Percentiles rank a stretch among this genome's conserved stretches.
Conservation (phyloP, 37 sponge, comb jelly and placozoan genomes). For the Aphrocallistes beatrix region DNA sequence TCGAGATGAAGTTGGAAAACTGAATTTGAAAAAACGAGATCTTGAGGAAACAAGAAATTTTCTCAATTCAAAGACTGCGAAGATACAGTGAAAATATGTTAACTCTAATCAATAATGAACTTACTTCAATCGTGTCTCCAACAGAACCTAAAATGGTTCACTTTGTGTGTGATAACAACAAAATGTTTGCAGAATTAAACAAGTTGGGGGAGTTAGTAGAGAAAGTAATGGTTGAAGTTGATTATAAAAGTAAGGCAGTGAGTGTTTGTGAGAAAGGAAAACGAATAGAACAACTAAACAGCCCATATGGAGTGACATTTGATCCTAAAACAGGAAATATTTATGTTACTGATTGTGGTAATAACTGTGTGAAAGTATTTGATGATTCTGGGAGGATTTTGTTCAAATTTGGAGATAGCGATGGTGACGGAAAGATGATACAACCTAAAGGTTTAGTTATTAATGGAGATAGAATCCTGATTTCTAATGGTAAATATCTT, state of each 20-base stretch:
- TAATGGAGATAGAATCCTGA: not conserved
- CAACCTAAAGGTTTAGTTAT: not conserved
- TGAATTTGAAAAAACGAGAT: not conserved
- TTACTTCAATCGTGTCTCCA: not conserved
- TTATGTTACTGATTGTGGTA: not conserved
- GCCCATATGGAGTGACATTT: not conserved
- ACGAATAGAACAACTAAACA: not conserved
- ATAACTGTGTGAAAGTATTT: not conserved
- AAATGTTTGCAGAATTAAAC: not conserved
- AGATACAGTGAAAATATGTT: not conserved
- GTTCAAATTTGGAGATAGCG: not conserved
- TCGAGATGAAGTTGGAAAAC: not conserved
- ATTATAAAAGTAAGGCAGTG: not conserved
- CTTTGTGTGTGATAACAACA: too few relatives aligned
- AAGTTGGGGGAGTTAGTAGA: not conserved
- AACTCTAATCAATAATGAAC: not conserved
- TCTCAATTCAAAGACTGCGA: not conserved
- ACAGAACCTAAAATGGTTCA: too few relatives aligned
- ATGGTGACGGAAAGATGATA: not conserved
- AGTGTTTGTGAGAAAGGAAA: not conserved
- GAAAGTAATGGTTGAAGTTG: not conserved
- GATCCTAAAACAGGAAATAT: not conserved
- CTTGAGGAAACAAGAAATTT: not conserved
- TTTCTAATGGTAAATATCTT: too few relatives aligned
- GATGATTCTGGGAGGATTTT: not conserved